Evolutionary conservation across 2,888 invertebrate species (phyloP), one percentile per base, ranked within the genome.

Genomic region (Eupithecia dodoneata): DNA sequence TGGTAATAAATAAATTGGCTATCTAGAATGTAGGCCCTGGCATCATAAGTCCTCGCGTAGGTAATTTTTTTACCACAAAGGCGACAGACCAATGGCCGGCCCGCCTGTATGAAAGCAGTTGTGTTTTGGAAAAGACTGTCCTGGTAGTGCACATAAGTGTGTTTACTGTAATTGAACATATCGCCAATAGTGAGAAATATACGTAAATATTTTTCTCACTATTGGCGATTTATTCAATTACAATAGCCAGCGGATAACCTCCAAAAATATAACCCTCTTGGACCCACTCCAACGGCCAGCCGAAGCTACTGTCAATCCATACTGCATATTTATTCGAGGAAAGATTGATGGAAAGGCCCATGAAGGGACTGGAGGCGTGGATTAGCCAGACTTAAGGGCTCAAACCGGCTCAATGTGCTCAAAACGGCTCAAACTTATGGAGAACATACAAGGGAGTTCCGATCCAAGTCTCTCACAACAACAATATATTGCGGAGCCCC

Each of bases 371-470:
- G 78, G 12, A 88, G 87, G 87, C 89, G 85, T 84, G 89, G 90
- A 89, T 92, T 91, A 91, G 85, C 86, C 82, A 75, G 87, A 91
- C 90, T 89, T 89, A 90, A 81, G 83, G 89, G 89, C 86, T 90
- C 82, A 83, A 81, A 79, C 75, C 78, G 81, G 81, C 81, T 84
- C 84, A 87, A 85, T 83, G 77, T 75, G 81, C 81, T 81, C 80
- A 81, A 81, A 84, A 81, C 83, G 87, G 88, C 88, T 91, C 88
- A 90, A 93, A 93, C 91, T 94, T 94, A 94, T 63, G 10, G 30
- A 30, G 10, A 4, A 30, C 30, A 63, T 30, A 30, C 30, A 63
- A 12, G 10, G 30, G 63, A 63, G 30, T 63, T 30, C 12, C 30
- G 63, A 63, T 63, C 63, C 63, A 12, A 4, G 12, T 30, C 6